Conservation (phyloP, 1,140 invertebrate genomes). For the Grapholita molesta region DNA sequence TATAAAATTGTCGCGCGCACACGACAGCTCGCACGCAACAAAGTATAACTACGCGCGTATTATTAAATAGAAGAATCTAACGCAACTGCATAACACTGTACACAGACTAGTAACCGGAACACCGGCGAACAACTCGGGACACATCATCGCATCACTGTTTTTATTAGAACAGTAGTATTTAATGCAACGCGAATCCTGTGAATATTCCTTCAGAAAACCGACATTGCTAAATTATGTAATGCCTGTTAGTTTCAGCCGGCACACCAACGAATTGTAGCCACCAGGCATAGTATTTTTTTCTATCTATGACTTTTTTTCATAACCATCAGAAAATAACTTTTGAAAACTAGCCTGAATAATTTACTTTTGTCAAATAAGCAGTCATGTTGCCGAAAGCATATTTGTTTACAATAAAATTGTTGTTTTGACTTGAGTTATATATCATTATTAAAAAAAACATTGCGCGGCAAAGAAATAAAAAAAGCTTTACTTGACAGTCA, state of each 20-base stretch:
- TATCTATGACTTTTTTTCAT: neutral
- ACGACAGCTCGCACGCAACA: constrained; percentile 1
- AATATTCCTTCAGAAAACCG: no score
- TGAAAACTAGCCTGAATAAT: neutral
- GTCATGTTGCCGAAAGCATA: neutral
- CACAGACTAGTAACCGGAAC: constrained; percentile 60
- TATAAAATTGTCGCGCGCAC: neutral
- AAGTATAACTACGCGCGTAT: constrained; percentile 28
- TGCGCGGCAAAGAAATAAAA: neutral
- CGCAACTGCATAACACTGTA: constrained; percentile 63
- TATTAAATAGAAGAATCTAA: constrained; percentile 64
- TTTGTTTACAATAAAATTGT: neutral
- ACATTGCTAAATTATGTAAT: no score
- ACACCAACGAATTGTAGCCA: no score
- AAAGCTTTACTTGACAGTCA: neutral
- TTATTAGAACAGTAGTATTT: no score
- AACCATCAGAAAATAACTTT: neutral
- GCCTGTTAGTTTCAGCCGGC: no score
- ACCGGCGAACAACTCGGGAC: constrained; percentile 6
- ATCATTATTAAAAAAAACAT: neutral
- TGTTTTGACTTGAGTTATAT: neutral
- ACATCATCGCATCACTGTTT: neutral
- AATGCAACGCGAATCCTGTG: no score
- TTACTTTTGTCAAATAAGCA: neutral
- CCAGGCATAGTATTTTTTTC: no score